Evolutionary conservation across 1,140 invertebrate species (phyloP).

Genomic region (Harlomillsia oculata): DNA sequence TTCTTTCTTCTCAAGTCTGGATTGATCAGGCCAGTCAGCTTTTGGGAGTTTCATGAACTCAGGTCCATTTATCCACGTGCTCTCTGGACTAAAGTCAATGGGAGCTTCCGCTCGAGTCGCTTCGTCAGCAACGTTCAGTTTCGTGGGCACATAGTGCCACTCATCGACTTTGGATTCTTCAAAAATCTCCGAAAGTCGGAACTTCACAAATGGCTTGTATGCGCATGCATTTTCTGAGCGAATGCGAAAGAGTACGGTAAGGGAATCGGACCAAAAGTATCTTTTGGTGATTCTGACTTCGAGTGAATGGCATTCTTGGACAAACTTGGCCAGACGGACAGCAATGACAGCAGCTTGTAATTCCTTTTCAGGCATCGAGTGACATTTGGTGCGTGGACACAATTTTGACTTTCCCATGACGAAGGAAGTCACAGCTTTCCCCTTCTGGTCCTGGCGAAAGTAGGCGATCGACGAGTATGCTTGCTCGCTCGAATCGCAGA

Average conservation of each 20-base stretch:
- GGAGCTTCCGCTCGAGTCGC: neutral
- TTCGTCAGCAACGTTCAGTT: constrained; percentile 26
- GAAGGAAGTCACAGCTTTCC: constrained; percentile 15
- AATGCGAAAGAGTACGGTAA: constrained; percentile 24
- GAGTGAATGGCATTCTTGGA: constrained; percentile 9
- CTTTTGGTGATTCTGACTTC: neutral
- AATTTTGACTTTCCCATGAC: constrained; percentile 37
- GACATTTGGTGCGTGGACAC: constrained; percentile 33
- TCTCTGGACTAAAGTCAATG: neutral
- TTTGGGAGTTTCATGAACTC: neutral
- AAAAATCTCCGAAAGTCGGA: constrained; percentile 23
- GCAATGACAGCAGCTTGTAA: constrained; percentile 36
- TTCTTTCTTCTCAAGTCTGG: neutral
- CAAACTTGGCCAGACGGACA: constrained; percentile 8
- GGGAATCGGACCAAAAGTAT: constrained; percentile 26
- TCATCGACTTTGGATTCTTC: constrained; percentile 19
- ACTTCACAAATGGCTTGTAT: constrained; percentile 26
- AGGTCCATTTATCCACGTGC: constrained; percentile 20
- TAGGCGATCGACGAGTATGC: constrained; percentile 37
- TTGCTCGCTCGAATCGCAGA: constrained; percentile 36
- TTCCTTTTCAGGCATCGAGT: constrained; percentile 38
- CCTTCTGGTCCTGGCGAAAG: constrained; percentile 17
- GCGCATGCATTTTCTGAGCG: neutral
- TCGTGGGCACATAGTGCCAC: constrained; percentile 26
- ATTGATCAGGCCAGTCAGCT: constrained; percentile 12